These are phyloP conservation scores for Drosophila novamexicana DNA, from an alignment of 1,140 invertebrate species.

Conservation along the genomic window DNA sequence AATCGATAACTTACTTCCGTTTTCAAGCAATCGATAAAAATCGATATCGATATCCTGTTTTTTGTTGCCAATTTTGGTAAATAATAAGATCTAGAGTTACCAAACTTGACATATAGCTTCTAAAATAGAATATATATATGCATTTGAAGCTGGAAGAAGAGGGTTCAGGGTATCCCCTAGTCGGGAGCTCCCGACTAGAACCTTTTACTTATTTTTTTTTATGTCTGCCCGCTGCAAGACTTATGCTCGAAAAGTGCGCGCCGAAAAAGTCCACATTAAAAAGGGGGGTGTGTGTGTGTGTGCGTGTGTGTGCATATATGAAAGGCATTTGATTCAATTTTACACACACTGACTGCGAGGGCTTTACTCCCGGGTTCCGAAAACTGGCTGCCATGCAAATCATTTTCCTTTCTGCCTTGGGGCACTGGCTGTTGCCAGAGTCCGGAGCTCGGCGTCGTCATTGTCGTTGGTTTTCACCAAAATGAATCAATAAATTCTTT, in stretches of 20 bases:
- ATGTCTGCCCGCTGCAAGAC: slow-evolving; percentile 35
- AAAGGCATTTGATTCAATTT: slow-evolving; percentile 78
- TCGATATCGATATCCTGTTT: too few species aligned
- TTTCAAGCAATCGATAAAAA: too few species aligned
- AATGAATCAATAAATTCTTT: slow-evolving; percentile 75
- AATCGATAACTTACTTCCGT: too few species aligned
- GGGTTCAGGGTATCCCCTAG: too few species aligned
- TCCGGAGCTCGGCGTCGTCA: slow-evolving; percentile 12
- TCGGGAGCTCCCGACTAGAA: too few species aligned
- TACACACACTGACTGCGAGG: slow-evolving; percentile 38
- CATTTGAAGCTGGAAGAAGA: too few species aligned
- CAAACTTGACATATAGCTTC: too few species aligned
- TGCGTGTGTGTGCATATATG: slow-evolving; percentile 18
- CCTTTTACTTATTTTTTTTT: not conserved
- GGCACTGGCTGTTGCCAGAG: not conserved
- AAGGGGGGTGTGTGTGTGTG: slow-evolving; percentile 10
- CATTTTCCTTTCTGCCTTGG: slow-evolving; percentile 49
- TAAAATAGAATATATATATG: too few species aligned
- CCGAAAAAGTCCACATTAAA: slow-evolving; percentile 33
- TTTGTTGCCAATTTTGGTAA: too few species aligned
- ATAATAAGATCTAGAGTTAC: too few species aligned
- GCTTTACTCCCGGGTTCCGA: slow-evolving; percentile 5
- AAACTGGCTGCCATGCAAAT: slow-evolving; percentile 61
- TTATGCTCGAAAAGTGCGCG: slow-evolving; percentile 55
- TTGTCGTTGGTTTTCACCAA: slow-evolving; percentile 34